These are phyloP conservation scores for Geodia barretti DNA, from an alignment of 37 sponge, comb jelly and placozoan genomes.

Conservation along the genomic window DNA sequence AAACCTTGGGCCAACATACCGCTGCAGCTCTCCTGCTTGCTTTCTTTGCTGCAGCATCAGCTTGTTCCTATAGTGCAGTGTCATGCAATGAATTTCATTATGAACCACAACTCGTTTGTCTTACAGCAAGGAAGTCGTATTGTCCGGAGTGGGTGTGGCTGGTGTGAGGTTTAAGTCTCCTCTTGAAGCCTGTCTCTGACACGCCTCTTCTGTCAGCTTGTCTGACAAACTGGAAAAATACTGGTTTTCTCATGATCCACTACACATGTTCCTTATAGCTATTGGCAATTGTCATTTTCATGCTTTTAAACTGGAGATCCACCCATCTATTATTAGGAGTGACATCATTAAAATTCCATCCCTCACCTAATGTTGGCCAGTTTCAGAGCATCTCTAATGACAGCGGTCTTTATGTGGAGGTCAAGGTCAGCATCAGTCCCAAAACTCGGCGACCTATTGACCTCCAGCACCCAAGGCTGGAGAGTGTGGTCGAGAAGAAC, in stretches of 20 bases:
- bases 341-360: too few species aligned
- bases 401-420: slow-evolving; percentile 78
- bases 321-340: too few species aligned
- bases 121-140: slow-evolving; percentile 38
- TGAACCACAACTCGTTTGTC: not conserved
- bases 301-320: too few species aligned
- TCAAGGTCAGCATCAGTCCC: slow-evolving; percentile 79
- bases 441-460: slow-evolving; percentile 90
- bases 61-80: slow-evolving; percentile 45
- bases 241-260: too few species aligned
- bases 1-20: slow-evolving; percentile 23
- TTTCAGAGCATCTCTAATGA: slow-evolving; percentile 73
- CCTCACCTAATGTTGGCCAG: slow-evolving; percentile 70
- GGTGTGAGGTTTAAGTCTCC: slow-evolving; percentile 17
- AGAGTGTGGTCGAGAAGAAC: slow-evolving; percentile 75
- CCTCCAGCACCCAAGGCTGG: slow-evolving; percentile 92
- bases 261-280: too few species aligned
- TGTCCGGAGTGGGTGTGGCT: not conserved
- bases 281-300: too few species aligned
- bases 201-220: not conserved
- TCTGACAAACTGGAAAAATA: slow-evolving; percentile 33
- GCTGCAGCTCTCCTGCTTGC: slow-evolving; percentile 53
- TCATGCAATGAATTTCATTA: not conserved
- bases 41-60: slow-evolving; percentile 15
- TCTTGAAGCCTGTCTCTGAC: slow-evolving; percentile 37